Evolutionary conservation across 1,140 invertebrate genomes (phyloP).

Genomic region (Polypedilum pembai): DNA sequence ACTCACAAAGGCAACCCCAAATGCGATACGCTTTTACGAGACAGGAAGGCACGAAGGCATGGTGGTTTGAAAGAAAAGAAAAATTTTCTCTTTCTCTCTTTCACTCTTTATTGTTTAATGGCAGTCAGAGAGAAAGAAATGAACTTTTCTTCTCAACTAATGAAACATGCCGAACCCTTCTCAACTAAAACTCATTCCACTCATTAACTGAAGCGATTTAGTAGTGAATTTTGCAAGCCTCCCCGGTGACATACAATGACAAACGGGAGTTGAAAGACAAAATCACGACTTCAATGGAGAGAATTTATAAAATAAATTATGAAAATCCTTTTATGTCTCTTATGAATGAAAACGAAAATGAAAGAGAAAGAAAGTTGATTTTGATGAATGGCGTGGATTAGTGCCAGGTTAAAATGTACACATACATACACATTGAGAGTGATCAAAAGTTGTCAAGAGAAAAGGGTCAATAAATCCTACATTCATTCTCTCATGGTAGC

Average conservation of each 20-base stretch:
- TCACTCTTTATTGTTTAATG: background rate
- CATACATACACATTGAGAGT: background rate
- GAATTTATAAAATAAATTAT: background rate
- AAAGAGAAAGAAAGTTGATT: background rate
- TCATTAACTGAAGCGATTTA: background rate
- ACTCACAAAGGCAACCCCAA: slow-evolving; percentile 1
- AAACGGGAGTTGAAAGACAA: background rate
- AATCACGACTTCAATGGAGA: background rate
- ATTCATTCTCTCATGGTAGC: background rate
- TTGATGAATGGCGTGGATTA: slow-evolving; percentile 17
- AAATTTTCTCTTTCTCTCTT: background rate
- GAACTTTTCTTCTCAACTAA: background rate
- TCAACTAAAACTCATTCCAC: background rate
- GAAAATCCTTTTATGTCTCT: slow-evolving; percentile 7
- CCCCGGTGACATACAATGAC: background rate
- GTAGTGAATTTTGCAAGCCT: background rate
- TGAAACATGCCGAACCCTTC: slow-evolving; percentile 13
- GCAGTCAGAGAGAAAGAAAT: background rate
- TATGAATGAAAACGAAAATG: background rate
- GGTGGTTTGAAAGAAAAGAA: background rate
- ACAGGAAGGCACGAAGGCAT: slow-evolving; percentile 15
- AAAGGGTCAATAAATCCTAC: background rate
- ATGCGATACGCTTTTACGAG: background rate
- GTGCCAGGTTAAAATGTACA: background rate
- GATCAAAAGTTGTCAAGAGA: background rate